These are phyloP conservation scores for Odontothrips loti DNA, from an alignment of 2,888 invertebrate genomes.

Conservation along the genomic window DNA sequence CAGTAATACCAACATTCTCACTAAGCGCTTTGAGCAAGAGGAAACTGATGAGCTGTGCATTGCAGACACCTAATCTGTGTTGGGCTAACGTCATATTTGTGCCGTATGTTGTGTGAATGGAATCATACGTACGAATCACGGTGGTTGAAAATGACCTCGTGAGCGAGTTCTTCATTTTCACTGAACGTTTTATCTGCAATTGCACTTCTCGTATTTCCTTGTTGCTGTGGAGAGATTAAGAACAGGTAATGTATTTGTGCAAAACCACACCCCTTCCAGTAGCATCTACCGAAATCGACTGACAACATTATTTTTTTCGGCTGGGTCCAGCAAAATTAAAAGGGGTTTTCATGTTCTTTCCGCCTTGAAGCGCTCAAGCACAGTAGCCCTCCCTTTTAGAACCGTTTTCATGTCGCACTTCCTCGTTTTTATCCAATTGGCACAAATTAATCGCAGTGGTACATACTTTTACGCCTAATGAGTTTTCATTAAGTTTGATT, in stretches of 20 bases:
- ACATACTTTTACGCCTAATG: conserved; percentile 22
- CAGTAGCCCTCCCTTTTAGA: conserved; percentile 4
- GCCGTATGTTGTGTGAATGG: too few species aligned
- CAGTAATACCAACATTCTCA: neutral
- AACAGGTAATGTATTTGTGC: neutral
- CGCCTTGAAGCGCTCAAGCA: neutral
- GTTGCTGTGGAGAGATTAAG: too few species aligned
- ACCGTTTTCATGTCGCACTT: conserved; percentile 1
- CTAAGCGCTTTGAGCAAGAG: neutral
- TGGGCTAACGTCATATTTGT: too few species aligned
- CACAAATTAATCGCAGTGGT: conserved; percentile 17
- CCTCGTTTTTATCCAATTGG: neutral
- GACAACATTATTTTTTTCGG: conserved; percentile 2
- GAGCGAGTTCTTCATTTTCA: neutral
- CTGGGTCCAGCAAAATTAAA: neutral
- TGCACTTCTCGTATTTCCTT: neutral
- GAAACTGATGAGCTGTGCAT: neutral
- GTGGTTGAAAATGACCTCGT: too few species aligned
- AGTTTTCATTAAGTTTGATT: conserved; percentile 28
- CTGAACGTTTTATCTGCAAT: neutral
- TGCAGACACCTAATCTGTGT: neutral
- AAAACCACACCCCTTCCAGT: conserved; percentile 14
- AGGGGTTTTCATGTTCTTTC: neutral
- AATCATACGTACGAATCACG: too few species aligned
- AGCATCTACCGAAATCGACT: conserved; percentile 10